Evolutionary conservation across 2,888 invertebrate genomes (phyloP), one percentile per base, ranked within the genome.

Genomic region (Apamea sordens): DNA sequence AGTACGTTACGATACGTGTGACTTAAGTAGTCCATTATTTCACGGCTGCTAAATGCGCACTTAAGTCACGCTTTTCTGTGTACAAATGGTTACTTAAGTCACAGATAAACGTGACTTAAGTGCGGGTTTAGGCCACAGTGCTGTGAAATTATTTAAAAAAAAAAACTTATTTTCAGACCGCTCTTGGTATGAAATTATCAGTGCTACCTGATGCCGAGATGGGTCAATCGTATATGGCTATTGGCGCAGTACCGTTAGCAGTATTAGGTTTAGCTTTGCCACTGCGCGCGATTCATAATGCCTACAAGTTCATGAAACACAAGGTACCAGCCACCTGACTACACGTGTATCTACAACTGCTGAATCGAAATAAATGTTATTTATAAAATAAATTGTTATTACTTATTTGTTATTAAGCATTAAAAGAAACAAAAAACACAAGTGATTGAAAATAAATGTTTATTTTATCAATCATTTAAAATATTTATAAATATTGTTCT

Each of bases 381-480:
- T 53, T 41, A 32, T 15, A 44, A 59, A 24, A 47, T 0, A 36
- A 44, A 56, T 59, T 0, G 11, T 65, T 70, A 36, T 77, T 50
- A 47, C 47, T 70, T 50, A 21, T 24, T 44, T 21, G 28, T 36
- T 63, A 61, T 65, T 10, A 41, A 50, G 21, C 32, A 8, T 73
- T 71, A 47, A 7, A 69, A 79, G 41, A 84, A 87, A 76, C 69
- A 82, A 92, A 92, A 93, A 93, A 93, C 77, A 88, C 86, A 84
- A 90, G 81, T 93, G 94, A 94, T 94, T 96, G 94, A 96, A 95
- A 96, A 96, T 96, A 96, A 95, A 94, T 94, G 93, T 96, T 96
- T 97, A 96, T 95, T 96, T 92, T 95, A 96, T 96, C 96, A 96
- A 96, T 96, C 95, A 94, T 94, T 96, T 95, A 95, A 94, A 95